These are phyloP conservation scores for Acleris emargana DNA, from an alignment of 2,888 invertebrate species.

Conservation along the genomic window DNA sequence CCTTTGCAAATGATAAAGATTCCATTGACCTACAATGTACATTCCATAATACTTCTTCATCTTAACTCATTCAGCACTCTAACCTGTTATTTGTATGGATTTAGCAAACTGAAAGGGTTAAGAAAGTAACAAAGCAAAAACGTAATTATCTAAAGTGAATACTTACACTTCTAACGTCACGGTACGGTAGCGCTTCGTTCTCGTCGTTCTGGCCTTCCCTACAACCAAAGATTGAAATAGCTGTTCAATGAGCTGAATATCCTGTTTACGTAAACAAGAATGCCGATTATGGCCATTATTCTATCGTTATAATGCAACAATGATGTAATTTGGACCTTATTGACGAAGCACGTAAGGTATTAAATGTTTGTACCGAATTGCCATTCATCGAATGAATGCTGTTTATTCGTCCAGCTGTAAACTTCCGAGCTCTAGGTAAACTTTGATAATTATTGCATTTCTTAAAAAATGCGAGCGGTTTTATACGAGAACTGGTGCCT, in stretches of 20 bases:
- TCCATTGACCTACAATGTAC: no score
- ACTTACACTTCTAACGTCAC: conserved; percentile 93
- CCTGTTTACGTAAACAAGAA: conserved; percentile 25
- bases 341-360: not conserved
- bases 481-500: no score
- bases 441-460: conserved; percentile 39
- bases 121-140: conserved; percentile 8
- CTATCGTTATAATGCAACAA: not conserved
- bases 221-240: conserved; percentile 55
- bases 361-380: no score
- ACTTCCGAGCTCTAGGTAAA: conserved; percentile 4
- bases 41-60: no score
- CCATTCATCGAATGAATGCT: not conserved
- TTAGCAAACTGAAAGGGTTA: no score
- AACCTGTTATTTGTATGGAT: no score
- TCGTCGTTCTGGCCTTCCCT: conserved; percentile 96
- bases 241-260: conserved; percentile 31
- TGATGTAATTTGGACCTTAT: conserved; percentile 1
- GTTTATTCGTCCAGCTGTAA: not conserved
- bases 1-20: no score
- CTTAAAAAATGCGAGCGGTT: no score
- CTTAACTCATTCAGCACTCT: no score
- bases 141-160: conserved; percentile 42
- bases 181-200: conserved; percentile 92
- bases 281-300: conserved; percentile 24